A percentile compares a stretch with the other conserved stretches of the same genome.
Conservation (phyloP, 2,113 vertebrate genomes). For the Melanotaenia duboulayi region DNA sequence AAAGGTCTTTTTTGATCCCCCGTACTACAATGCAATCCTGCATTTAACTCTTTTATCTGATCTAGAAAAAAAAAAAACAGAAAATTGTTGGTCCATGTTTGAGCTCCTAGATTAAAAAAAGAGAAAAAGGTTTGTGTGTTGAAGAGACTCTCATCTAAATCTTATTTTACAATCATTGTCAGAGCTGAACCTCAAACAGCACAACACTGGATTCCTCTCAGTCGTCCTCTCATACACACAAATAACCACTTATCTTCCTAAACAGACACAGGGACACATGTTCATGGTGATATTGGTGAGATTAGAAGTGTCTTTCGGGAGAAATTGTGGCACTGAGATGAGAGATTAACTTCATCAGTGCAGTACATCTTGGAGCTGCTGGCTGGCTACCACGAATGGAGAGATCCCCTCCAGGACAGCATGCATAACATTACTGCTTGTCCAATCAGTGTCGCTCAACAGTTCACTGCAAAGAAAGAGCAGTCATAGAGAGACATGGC, state of each 20-base stretch:
- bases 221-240: constrained; percentile 6
- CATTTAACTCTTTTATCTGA: background rate
- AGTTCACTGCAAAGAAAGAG: constrained; percentile 58
- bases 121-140: background rate
- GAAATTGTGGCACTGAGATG: constrained; percentile 53
- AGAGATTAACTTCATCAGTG: constrained; percentile 47
- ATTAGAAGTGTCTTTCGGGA: constrained; percentile 66
- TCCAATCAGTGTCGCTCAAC: constrained; percentile 15
- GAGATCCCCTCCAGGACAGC: constrained; percentile 38
- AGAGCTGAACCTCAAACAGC: constrained; percentile 50
- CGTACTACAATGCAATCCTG: background rate
- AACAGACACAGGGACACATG: constrained; percentile 30
- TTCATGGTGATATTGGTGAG: constrained; percentile 41
- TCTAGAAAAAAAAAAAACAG: background rate
- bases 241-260: constrained; percentile 4
- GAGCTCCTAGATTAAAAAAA: background rate
- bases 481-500: constrained; percentile 8
- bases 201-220: constrained; percentile 25
- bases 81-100: constrained; percentile 9
- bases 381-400: constrained; percentile 50
- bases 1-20: background rate
- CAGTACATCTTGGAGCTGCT: constrained; percentile 77
- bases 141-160: constrained; percentile 41
- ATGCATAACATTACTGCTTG: constrained; percentile 33
- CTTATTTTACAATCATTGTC: constrained; percentile 58